Percentiles rank a stretch among this genome's conserved stretches.
phyloP scores from a whole-genome alignment of 1,140 invertebrate genomes.

The Tribolium madens region DNA sequence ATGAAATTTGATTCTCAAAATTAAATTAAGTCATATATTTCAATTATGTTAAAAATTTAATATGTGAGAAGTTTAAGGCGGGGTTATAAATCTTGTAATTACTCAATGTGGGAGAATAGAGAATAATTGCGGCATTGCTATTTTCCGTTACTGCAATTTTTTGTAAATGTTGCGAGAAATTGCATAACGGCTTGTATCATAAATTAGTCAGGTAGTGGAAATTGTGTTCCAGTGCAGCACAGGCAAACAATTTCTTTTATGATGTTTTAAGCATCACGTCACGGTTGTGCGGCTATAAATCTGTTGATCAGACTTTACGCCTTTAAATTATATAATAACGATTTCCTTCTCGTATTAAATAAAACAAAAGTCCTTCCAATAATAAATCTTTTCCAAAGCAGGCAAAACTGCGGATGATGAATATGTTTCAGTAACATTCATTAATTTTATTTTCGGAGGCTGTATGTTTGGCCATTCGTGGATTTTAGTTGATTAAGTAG shows the following conservation, averaged over 20 bases:
- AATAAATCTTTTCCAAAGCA: conserved; percentile 32
- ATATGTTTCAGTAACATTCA: conserved; percentile 25
- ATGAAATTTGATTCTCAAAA: no score
- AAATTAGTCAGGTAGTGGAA: conserved; percentile 30
- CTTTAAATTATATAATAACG: conserved; percentile 23
- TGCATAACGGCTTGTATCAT: conserved; percentile 23
- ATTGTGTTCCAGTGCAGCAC: conserved; percentile 23
- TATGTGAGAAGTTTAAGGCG: neutral
- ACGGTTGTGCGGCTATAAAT: conserved; percentile 8
- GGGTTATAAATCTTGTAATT: conserved; percentile 12
- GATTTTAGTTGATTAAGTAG: conserved; percentile 3
- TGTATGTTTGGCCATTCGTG: neutral
- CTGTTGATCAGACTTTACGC: conserved; percentile 24
- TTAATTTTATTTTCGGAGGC: conserved; percentile 20
- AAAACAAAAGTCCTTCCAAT: neutral
- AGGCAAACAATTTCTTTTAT: conserved; percentile 32
- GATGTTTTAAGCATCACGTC: conserved; percentile 9
- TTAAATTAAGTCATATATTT: no score
- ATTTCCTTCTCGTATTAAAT: conserved; percentile 7
- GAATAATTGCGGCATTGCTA: conserved; percentile 2
- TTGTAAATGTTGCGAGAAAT: conserved; percentile 19
- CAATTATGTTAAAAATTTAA: no score
- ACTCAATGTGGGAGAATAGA: conserved; percentile 12
- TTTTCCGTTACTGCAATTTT: conserved; percentile 27
- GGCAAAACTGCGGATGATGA: conserved; percentile 27